Conservation (phyloP, 2,113 vertebrate species). For the Tyto alba region DNA sequence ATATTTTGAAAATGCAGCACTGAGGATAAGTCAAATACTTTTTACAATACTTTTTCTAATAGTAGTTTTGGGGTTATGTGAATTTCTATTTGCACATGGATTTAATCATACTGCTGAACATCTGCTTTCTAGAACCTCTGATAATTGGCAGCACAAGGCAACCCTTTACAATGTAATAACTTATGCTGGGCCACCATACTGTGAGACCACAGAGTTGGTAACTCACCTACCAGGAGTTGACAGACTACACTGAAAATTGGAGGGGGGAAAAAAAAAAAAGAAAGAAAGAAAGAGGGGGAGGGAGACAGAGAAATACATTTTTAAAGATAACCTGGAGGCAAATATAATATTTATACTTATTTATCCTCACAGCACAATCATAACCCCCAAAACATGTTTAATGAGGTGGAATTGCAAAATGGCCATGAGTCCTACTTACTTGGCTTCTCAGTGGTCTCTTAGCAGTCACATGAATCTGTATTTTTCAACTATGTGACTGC, state of each 20-base stretch:
- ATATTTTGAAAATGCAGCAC: neutral
- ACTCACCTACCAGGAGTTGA: slow-evolving; percentile 50
- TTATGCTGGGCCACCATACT: slow-evolving; percentile 18
- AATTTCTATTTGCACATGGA: neutral
- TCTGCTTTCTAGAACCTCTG: neutral
- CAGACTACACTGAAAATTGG: slow-evolving; percentile 61
- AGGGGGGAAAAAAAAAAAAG: neutral
- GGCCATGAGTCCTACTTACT: slow-evolving; percentile 69
- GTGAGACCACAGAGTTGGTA: neutral
- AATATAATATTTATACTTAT: slow-evolving; percentile 90
- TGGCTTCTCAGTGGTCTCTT: slow-evolving; percentile 69
- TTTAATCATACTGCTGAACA: neutral
- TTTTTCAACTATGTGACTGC: slow-evolving; percentile 77
- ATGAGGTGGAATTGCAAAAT: slow-evolving; percentile 84
- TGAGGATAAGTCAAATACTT: neutral
- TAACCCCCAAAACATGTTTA: slow-evolving; percentile 80
- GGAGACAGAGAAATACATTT: slow-evolving; percentile 78
- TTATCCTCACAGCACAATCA: slow-evolving; percentile 80
- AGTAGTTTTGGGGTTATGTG: neutral
- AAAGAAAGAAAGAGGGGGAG: neutral
- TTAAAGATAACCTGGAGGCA: slow-evolving; percentile 86
- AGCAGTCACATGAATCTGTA: slow-evolving; percentile 70
- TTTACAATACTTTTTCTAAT: neutral
- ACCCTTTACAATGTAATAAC: neutral
- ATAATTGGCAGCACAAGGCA: slow-evolving; percentile 52